These are phyloP conservation scores for Nemurella pictetii DNA, from an alignment of 2,888 invertebrate species.

Conservation along the genomic window DNA sequence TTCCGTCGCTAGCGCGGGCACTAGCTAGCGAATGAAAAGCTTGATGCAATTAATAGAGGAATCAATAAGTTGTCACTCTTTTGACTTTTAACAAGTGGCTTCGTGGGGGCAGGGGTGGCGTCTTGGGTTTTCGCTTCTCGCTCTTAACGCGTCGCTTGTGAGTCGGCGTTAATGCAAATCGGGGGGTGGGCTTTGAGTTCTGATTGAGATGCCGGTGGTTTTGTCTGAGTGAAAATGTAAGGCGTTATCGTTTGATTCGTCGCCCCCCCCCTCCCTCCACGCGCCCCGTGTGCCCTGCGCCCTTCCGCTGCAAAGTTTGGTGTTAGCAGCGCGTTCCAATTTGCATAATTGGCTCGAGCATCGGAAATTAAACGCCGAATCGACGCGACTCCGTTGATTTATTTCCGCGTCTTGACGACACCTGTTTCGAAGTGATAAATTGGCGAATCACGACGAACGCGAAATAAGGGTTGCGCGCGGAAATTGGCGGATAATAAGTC, in stretches of 20 bases:
- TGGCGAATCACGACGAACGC: too few relatives aligned
- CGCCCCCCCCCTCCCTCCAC: neutral
- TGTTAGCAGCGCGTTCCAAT: neutral
- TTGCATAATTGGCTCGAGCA: neutral
- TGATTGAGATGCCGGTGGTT: neutral
- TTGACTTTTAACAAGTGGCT: neutral
- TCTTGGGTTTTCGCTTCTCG: neutral
- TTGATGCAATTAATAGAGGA: neutral
- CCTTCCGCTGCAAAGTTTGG: neutral
- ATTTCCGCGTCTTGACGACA: neutral
- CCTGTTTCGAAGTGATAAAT: neutral
- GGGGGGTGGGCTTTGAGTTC: neutral
- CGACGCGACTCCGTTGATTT: neutral
- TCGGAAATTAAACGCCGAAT: neutral
- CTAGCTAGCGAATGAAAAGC: neutral
- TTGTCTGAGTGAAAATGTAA: neutral
- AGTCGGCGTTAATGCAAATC: neutral
- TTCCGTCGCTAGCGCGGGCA: neutral
- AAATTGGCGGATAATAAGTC: too few relatives aligned
- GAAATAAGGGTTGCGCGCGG: too few relatives aligned
- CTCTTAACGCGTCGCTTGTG: neutral
- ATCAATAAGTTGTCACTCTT: neutral
- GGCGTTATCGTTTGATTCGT: neutral
- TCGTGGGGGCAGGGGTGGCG: neutral
- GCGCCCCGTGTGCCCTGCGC: neutral